These are phyloP conservation scores for Eumaeus atala DNA, from an alignment of 1,140 invertebrate species.

Conservation along the genomic window DNA sequence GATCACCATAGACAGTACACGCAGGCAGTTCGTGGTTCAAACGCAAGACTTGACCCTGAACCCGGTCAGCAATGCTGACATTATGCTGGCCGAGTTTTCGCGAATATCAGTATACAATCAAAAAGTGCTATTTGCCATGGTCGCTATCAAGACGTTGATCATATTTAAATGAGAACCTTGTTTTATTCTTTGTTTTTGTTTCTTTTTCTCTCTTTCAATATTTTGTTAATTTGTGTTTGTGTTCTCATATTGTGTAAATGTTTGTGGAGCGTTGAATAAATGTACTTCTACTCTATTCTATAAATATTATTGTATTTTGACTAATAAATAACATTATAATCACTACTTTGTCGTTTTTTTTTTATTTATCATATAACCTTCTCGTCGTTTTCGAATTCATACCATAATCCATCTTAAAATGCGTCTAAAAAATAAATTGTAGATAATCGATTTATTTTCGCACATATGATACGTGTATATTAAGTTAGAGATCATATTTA, in stretches of 20 bases:
- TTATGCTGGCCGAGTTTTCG: conserved; percentile 13
- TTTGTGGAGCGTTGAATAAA: too few species aligned
- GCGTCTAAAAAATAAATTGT: too few species aligned
- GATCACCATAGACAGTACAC: background rate
- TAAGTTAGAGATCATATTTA: too few species aligned
- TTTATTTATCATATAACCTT: too few species aligned
- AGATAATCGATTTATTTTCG: too few species aligned
- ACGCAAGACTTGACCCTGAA: background rate
- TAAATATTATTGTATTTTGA: too few species aligned
- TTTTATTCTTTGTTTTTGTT: conserved; percentile 6
- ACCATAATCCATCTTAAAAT: too few species aligned
- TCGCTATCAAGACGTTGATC: conserved; percentile 4
- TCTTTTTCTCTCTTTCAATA: conserved; percentile 1
- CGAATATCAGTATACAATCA: background rate
- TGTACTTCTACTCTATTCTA: too few species aligned
- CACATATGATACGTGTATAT: too few species aligned
- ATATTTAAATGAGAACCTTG: conserved; percentile 9
- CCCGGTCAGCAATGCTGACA: conserved; percentile 8
- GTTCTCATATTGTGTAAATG: too few species aligned
- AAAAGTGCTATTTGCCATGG: background rate
- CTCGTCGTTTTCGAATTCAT: too few species aligned
- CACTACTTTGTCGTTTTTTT: too few species aligned
- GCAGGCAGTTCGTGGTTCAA: background rate
- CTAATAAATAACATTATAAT: background rate
- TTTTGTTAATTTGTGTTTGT: background rate